Evolutionary conservation across 2,888 invertebrate species (phyloP).

Genomic region (Mythimna ferrago): DNA sequence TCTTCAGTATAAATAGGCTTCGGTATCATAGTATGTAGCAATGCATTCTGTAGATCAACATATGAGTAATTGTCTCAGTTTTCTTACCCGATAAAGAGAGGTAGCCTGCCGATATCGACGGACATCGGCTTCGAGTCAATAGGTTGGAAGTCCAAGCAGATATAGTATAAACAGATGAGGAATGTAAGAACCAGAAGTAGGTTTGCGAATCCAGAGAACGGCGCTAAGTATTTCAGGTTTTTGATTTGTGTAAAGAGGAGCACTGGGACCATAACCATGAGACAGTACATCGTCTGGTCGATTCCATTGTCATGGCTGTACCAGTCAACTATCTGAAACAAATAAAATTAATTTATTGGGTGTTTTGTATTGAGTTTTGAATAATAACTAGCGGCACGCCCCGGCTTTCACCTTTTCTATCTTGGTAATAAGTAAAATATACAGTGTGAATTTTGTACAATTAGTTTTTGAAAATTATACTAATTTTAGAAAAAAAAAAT

Average conservation of each 20-base stretch:
- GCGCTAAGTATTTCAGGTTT: slow-evolving; percentile 95
- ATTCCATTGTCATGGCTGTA: slow-evolving; percentile 70
- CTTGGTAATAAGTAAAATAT: too few relatives aligned
- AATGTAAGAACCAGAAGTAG: slow-evolving; percentile 94
- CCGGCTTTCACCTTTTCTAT: too few relatives aligned
- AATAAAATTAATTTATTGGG: background rate
- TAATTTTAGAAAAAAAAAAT: too few relatives aligned
- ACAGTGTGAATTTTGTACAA: too few relatives aligned
- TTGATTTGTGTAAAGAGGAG: slow-evolving; percentile 91
- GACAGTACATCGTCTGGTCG: slow-evolving; percentile 78
- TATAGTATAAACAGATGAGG: slow-evolving; percentile 95
- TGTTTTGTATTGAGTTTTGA: background rate
- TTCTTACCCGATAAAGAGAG: slow-evolving; percentile 95
- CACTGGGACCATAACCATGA: slow-evolving; percentile 83
- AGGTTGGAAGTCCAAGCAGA: slow-evolving; percentile 91
- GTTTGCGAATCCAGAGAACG: slow-evolving; percentile 97
- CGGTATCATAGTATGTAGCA: background rate
- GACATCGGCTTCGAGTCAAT: slow-evolving; percentile 89
- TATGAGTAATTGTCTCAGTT: slow-evolving; percentile 5
- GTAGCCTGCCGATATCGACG: slow-evolving; percentile 91
- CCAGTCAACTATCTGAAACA: slow-evolving; percentile 82
- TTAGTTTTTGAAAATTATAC: too few relatives aligned
- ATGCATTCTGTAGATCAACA: background rate
- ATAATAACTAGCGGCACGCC: background rate
- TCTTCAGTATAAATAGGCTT: background rate